A percentile compares a stretch with the other conserved stretches of the same genome.
phyloP scores from a whole-genome alignment of 2,797 vertebrate species.

The Phataginus tetradactyla region DNA sequence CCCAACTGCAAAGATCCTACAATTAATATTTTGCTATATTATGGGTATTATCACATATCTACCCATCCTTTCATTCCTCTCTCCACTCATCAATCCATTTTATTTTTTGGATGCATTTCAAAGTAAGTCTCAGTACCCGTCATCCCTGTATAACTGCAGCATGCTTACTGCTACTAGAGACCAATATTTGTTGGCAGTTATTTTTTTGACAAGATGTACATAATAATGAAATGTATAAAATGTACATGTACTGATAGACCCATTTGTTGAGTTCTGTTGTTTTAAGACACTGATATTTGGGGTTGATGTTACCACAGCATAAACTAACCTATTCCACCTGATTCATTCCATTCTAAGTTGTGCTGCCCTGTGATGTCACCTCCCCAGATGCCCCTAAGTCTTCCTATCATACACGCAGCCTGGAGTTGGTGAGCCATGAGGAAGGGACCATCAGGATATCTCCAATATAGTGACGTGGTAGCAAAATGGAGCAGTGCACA shows the following conservation, averaged over 20 bases:
- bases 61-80: not conserved
- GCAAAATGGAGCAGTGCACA: not conserved
- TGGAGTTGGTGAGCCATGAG: not conserved
- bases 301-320: not conserved
- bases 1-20: not conserved
- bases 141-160: not conserved
- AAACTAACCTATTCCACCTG: not conserved
- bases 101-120: not conserved
- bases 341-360: not conserved
- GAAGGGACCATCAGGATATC: not conserved
- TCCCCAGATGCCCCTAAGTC: not conserved
- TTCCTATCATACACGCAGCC: not conserved
- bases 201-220: not conserved
- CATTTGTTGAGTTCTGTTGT: not conserved
- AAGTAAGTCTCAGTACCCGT: not conserved
- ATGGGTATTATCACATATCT: not conserved
- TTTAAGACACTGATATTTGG: not conserved
- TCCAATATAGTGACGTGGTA: not conserved
- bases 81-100: not conserved
- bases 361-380: not conserved
- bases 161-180: not conserved
- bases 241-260: not conserved
- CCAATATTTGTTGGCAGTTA: not conserved
- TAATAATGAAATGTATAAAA: not conserved
- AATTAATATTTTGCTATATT: not conserved